Percentiles rank a stretch among this genome's conserved stretches.
These are phyloP conservation scores for Volucella inanis DNA, from an alignment of 2,888 invertebrate genomes.

Conservation along the genomic window DNA sequence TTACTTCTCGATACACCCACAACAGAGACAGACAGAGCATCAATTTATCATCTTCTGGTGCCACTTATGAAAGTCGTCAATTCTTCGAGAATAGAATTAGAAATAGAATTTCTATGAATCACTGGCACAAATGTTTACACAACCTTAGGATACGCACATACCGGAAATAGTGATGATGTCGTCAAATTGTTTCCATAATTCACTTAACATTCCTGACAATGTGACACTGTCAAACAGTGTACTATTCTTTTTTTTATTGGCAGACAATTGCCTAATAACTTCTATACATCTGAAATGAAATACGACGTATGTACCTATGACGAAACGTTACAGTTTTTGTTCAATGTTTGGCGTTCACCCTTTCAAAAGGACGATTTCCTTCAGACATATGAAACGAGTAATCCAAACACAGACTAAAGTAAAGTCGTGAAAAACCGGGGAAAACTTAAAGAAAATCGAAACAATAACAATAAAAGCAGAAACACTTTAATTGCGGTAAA, in stretches of 20 bases:
- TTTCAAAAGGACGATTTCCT: slow-evolving; percentile 4
- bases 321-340: slow-evolving; percentile 5
- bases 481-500: slow-evolving; percentile 12
- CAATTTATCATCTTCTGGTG: too few relatives aligned
- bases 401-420: too few relatives aligned
- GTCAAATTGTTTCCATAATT: slow-evolving; percentile 36
- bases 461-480: slow-evolving; percentile 41
- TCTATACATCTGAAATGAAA: not conserved
- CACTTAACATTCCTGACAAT: slow-evolving; percentile 34
- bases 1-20: too few relatives aligned
- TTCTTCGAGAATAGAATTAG: too few relatives aligned
- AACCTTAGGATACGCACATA: not conserved
- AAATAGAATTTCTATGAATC: too few relatives aligned
- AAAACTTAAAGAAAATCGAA: slow-evolving; percentile 9
- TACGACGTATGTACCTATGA: not conserved
- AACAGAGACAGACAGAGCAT: too few relatives aligned
- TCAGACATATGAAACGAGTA: too few relatives aligned
- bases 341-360: not conserved
- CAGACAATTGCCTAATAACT: not conserved
- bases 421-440: too few relatives aligned
- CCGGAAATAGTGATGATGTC: slow-evolving; percentile 41
- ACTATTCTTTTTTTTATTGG: not conserved
- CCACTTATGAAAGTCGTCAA: too few relatives aligned
- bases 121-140: too few relatives aligned
- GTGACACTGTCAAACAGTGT: too few relatives aligned